A percentile compares a stretch with the other conserved stretches of the same genome.
Conservation (phyloP, 2,113 vertebrate genomes). For the Mormoops blainvillei region DNA sequence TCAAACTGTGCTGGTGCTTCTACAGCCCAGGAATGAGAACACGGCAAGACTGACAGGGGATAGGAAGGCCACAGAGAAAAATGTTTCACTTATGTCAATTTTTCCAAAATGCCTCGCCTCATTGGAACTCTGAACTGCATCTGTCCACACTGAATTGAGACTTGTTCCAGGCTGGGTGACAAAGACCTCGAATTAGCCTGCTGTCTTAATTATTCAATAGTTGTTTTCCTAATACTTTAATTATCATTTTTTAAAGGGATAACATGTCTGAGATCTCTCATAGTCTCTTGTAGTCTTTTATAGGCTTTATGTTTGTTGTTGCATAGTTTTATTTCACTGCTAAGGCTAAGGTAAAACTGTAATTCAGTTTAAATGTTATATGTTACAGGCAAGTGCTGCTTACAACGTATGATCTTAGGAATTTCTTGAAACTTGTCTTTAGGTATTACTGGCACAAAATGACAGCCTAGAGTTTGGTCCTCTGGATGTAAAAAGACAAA, state of each 20-base stretch:
- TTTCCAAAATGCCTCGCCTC: neutral
- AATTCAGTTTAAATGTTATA: conserved; percentile 40
- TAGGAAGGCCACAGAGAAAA: neutral
- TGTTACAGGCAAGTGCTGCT: conserved; percentile 7
- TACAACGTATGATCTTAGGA: conserved; percentile 24
- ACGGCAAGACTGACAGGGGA: neutral
- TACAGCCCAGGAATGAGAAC: neutral
- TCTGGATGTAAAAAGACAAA: conserved; percentile 37
- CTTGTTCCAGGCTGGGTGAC: neutral
- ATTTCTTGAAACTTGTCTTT: conserved; percentile 52
- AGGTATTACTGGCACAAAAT: conserved; percentile 30
- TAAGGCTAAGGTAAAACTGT: neutral
- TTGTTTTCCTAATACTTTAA: neutral
- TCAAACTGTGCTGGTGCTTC: neutral
- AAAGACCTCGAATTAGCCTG: neutral
- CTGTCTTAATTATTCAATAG: neutral
- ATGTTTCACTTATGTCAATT: neutral
- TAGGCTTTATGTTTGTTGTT: conserved; percentile 28
- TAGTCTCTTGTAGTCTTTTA: neutral
- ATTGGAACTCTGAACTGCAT: neutral
- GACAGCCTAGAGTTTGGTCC: conserved; percentile 7
- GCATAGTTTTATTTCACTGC: conserved; percentile 31
- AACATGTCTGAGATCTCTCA: neutral
- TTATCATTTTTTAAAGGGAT: neutral
- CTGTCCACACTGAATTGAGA: neutral